Base-by-base conservation (phyloP, 2,888 invertebrate genomes). In the Machimus rusticus region DNA sequence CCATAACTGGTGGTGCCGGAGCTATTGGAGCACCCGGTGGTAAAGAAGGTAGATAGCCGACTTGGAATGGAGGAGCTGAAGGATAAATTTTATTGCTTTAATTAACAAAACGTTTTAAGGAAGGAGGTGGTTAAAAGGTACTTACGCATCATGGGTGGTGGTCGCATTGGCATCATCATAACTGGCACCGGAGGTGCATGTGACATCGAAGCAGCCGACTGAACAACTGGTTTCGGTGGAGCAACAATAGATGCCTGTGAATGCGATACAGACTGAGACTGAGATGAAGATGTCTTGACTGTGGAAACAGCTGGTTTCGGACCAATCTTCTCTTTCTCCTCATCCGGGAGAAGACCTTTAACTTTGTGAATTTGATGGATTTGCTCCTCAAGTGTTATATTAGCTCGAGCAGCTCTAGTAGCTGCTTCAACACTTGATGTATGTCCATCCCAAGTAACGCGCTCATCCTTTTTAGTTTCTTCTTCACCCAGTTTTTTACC, bases 381-480 rank as follows among this genome's bases (percentile, higher is more conserved):
- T 93, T 98, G 99, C 90, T 99, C 99, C 91, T 99, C 98, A 43
- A 99, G 94, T 1, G 98, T 98, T 91, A 99, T 98, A 92, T 98
- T 98, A 0, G 98, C 98, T 57, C 98, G 94, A 0, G 99, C 99
- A 8, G 98, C 98, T 84, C 98, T 94, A 0, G 98, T 98, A 5
- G 98, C 98, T 1, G 98, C 98, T 93, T 99, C 99, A 90, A 99
- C 98, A 90, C 98, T 98, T 23, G 98, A 98, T 0, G 98, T 98
- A 93, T 99, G 99, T 0, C 99, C 99, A 93, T 99, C 99, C 99
- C 99, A 99, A 84, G 99, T 99, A 19, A 98, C 98, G 90, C 97
- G 95, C 91, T 98, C 98, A 91, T 98, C 97, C 90, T 97, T 96
- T 89, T 95, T 95, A 51, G 95, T 95, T 92, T 97, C 97, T 90